phyloP scores from a whole-genome alignment of 2,888 invertebrate genomes.

The Athalia circularis region DNA sequence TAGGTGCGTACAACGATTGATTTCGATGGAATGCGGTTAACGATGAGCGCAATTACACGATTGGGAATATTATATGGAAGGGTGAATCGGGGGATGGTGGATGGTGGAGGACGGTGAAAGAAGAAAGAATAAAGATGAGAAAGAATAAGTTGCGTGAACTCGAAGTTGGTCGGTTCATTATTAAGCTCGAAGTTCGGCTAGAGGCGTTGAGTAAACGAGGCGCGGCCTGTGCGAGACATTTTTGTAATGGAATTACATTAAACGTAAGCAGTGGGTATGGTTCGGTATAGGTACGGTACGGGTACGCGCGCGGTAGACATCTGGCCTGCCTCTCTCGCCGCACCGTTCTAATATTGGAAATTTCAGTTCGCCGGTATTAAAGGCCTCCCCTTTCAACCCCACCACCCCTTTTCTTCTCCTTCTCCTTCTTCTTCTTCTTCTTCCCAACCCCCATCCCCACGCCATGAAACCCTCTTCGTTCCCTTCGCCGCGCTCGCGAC shows the following conservation, averaged over 20 bases:
- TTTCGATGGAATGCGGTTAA: too few species aligned
- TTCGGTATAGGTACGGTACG: conserved; percentile 57
- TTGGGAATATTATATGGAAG: too few species aligned
- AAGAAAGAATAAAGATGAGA: background rate
- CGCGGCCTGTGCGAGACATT: conserved; percentile 71
- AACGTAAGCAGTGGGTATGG: conserved; percentile 57
- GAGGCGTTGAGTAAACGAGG: conserved; percentile 42
- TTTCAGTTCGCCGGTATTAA: conserved; percentile 63
- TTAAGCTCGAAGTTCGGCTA: conserved; percentile 20
- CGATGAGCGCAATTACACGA: too few species aligned
- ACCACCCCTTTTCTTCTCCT: background rate
- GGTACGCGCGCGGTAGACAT: conserved; percentile 64
- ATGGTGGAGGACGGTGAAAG: background rate
- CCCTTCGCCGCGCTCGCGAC: conserved; percentile 33
- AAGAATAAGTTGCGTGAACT: background rate
- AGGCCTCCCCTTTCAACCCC: conserved; percentile 51
- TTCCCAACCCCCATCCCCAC: conserved; percentile 43
- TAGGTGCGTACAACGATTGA: too few species aligned
- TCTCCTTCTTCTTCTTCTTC: background rate
- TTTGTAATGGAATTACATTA: conserved; percentile 73
- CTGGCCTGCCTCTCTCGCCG: conserved; percentile 69
- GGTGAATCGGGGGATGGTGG: too few species aligned
- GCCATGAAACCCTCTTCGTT: background rate
- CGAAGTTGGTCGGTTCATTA: conserved; percentile 10
- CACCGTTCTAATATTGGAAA: conserved; percentile 74